Conservation (phyloP, 1,140 invertebrate species). For the Drosophila murphyi region DNA sequence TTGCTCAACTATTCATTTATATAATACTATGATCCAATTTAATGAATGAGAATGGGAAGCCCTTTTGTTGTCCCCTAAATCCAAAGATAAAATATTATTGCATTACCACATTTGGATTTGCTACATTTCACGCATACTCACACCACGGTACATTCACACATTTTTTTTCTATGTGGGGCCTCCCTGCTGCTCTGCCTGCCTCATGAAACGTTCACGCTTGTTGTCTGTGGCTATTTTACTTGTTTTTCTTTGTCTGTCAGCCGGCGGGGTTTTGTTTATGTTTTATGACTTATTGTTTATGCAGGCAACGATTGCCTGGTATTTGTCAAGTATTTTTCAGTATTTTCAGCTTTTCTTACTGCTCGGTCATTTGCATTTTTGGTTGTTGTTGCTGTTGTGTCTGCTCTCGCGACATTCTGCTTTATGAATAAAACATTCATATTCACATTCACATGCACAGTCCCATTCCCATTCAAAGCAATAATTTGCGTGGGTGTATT, state of each 20-base stretch:
- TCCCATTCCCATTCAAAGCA: conserved; percentile 47
- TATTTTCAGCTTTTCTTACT: conserved; percentile 45
- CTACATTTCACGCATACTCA: neutral
- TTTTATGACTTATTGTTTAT: conserved; percentile 77
- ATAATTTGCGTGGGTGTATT: conserved; percentile 69
- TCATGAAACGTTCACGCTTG: conserved; percentile 8
- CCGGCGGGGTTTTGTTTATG: conserved; percentile 46
- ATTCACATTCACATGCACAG: conserved; percentile 49
- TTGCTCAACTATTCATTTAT: neutral
- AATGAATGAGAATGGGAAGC: too few relatives aligned
- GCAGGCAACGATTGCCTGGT: conserved; percentile 50
- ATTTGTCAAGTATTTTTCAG: conserved; percentile 57
- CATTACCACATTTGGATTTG: neutral
- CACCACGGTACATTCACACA: conserved; percentile 26
- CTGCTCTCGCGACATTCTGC: conserved; percentile 27
- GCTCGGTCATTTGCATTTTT: conserved; percentile 62
- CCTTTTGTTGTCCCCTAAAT: too few relatives aligned
- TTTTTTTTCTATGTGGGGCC: conserved; percentile 7
- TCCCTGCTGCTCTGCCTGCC: neutral
- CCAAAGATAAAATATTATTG: neutral
- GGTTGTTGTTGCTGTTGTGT: conserved; percentile 7
- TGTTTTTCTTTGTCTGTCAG: conserved; percentile 22
- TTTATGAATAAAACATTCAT: conserved; percentile 46
- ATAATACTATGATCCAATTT: too few relatives aligned
- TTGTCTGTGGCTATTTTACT: conserved; percentile 37